Evolutionary conservation across 2,888 invertebrate species (phyloP), one percentile per base, ranked within the genome.

Genomic region (Cryptocephalus primarius): DNA sequence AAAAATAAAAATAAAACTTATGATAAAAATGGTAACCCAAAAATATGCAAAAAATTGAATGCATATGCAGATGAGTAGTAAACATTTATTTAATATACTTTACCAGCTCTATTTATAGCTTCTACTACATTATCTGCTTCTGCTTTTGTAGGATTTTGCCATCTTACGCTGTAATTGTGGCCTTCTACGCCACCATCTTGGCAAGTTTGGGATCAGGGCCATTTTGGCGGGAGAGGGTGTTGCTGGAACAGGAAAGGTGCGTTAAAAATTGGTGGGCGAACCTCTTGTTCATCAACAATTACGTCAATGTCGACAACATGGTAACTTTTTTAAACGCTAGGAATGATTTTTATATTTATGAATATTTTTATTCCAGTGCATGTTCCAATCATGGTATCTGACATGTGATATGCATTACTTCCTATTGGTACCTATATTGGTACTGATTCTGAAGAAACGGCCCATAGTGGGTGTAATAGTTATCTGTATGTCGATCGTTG

Each of bases 161-260:
- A 45, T 80, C 84, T 0, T 86, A 87, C 57, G 65, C 80, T 46
- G 74, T 84, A 1, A 76, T 86, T 10, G 74, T 87, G 59, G 73
- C 78, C n/a, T 79, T 85, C 60, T 83, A 84, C 63, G 79, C 81
- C 67, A 84, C 85, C 1, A 76, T 85, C 73, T 72, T 84, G 46
- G 74, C 79, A 1, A 78, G 78, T 63, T 66, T 83, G 33, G 83
- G 82, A 9, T 78, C 78, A 48, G 87, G 87, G 0, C 86, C 86
- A 0, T 69, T 85, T 42, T 87, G 86, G 86, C 71, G 77, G 31
- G 73, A 76, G 39, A 73, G 76, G 50, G 72, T 83, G 49, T 67
- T 68, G 11, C 47, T 61, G 14, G 63, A 63, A 47, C 64, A 65
- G 42, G 74, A 79, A 48, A 69, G 81, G 42, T 85, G 85, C 53